Percentiles rank a stretch among this genome's conserved stretches.
These are phyloP conservation scores for Cyclina sinensis DNA, from an alignment of 1,140 invertebrate genomes.

Conservation along the genomic window DNA sequence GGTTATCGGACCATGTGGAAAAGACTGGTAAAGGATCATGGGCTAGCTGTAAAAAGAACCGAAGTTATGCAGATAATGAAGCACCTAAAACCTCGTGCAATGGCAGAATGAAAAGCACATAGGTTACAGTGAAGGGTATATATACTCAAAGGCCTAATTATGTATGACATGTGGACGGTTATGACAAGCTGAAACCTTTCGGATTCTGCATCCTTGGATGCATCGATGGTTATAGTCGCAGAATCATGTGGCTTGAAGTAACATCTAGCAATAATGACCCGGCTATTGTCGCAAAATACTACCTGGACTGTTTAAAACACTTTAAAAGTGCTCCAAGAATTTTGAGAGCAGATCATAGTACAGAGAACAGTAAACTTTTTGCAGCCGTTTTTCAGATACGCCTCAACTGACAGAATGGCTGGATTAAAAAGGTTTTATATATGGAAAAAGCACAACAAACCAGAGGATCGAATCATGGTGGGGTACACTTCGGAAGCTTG, in stretches of 20 bases:
- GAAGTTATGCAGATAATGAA: constrained; percentile 38
- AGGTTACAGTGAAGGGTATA: too few relatives aligned
- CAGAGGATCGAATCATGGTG: too few relatives aligned
- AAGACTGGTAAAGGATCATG: too few relatives aligned
- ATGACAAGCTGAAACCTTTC: too few relatives aligned
- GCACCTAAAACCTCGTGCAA: constrained; percentile 29
- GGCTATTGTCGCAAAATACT: constrained; percentile 73
- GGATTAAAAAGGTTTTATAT: too few relatives aligned
- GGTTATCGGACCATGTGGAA: too few relatives aligned
- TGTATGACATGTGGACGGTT: too few relatives aligned
- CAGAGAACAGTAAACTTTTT: too few relatives aligned
- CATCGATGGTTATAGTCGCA: constrained; percentile 81
- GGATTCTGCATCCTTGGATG: constrained; percentile 79
- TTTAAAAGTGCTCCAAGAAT: constrained; percentile 51
- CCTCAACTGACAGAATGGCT: too few relatives aligned
- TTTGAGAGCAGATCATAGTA: constrained; percentile 58
- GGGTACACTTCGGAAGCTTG: constrained; percentile 44
- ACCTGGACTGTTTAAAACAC: constrained; percentile 66
- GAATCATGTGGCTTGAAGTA: constrained; percentile 79
- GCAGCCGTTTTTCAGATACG: constrained; percentile 51
- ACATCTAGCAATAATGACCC: too few relatives aligned
- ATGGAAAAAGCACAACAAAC: too few relatives aligned
- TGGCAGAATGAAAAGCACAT: constrained; percentile 30
- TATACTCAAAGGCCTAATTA: too few relatives aligned
- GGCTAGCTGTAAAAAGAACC: neutral